Evolutionary conservation across 1,140 invertebrate species (phyloP), one percentile per base, ranked within the genome.

Genomic region (Papilio helenus): DNA sequence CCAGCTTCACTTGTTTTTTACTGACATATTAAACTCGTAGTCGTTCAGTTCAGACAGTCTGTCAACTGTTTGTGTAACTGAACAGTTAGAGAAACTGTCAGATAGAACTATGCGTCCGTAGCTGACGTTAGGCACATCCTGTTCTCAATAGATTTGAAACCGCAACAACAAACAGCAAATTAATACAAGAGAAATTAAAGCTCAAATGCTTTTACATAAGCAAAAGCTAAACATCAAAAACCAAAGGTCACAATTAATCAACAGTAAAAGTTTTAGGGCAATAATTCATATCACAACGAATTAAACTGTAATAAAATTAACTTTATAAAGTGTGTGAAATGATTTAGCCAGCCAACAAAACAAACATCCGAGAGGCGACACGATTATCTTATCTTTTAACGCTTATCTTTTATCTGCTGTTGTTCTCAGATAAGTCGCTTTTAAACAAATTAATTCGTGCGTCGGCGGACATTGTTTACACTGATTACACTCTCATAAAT

Each of bases 371-470:
- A 34, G 10, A n/a, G 14, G 12, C 10, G 61, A 14, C 61, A 16
- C 14, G 61, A 68, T n/a, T n/a, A n/a, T n/a, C n/a, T n/a, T n/a
- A n/a, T n/a, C n/a, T n/a, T n/a, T n/a, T n/a, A n/a, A n/a, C 61
- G 23, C 61, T 68, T 68, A 68, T 68, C 26, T 68, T 68, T 34
- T 68, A 68, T 68, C 61, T 68, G 12, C 14, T 29, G 61, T 68
- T 68, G 61, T 68, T 29, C 61, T 18, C 23, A 29, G 61, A 68
- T 68, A 68, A 68, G 61, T 68, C 12, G 26, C 61, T 68, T 68
- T 18, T 68, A 68, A 68, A 68, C 61, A 68, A 68, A 68, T 68
- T 68, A 68, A 68, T 68, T 68, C 61, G 26, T 14, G 61, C 61
- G 26, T 68, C 61, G 16, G 61, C 58, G 61, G 61, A 26, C 61